Base-by-base conservation (phyloP, 1,140 invertebrate genomes). In the Panonychus citri region DNA sequence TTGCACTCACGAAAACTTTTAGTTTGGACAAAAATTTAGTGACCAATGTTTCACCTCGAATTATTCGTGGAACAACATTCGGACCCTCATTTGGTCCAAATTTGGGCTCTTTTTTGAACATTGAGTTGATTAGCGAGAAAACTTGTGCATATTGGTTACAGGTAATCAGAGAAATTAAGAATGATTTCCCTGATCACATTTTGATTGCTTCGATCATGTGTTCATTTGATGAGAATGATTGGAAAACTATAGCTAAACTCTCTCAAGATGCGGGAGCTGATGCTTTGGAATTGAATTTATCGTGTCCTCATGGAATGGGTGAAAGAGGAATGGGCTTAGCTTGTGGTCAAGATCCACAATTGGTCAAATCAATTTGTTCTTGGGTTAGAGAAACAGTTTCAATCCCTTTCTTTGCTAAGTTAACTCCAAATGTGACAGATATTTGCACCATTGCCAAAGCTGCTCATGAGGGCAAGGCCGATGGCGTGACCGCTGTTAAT, bases 191-290 rank as follows among this genome's bases (percentile, higher is more conserved):
- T 17, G 74, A 77, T 54, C 82, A 87, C 83, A 79, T 96, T 39
- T 64, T 98, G 3, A 93, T 98, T 65, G 90, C 89, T 17, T 94
- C 87, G 64, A 93, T 98, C 60, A 97, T 97, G 91, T 94, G 89
- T 65, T 74, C 78, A 4, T 93, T 82, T 68, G 82, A 82, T 64
- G 76, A 82, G 68, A 73, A 73, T 1, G 93, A 98, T 70, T 98
- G 94, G 94, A 80, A 71, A 21, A 74, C 81, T 65, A 67, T 97
- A 37, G 77, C 89, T 0, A 71, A 73, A 63, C 80, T 74, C 69
- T 80, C 86, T 5, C 85, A 87, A 68, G 62, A 62, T 4, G 77
- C 87, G 13, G 93, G 93, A 2, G 79, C 91, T 1, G 89, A 97
- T 74, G 90, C 86, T 1, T 71, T 98, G 4, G 94, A 98, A 69